phyloP scores from a whole-genome alignment of 2,888 invertebrate genomes.

The Phymatocera aterrima region DNA sequence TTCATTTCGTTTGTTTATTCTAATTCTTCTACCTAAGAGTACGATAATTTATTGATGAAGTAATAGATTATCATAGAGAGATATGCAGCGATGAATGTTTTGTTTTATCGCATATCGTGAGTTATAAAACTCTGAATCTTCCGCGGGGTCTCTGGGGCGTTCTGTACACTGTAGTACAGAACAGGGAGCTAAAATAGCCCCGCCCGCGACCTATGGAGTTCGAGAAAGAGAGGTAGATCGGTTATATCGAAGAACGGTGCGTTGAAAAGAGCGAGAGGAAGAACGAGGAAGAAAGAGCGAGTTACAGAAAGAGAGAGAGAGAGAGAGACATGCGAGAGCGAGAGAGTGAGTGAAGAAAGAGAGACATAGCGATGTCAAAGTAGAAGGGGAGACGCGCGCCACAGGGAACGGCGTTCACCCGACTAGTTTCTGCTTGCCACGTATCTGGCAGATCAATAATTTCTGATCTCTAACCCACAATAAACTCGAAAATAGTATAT shows the following conservation, averaged over 20 bases:
- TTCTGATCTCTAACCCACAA: conserved; percentile 59
- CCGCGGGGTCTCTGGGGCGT: conserved; percentile 25
- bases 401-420: conserved; percentile 66
- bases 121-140: conserved; percentile 37
- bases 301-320: conserved; percentile 45
- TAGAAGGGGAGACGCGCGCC: conserved; percentile 69
- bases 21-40: not conserved
- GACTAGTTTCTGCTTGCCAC: conserved; percentile 57
- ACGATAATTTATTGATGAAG: not conserved
- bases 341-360: conserved; percentile 45
- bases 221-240: conserved; percentile 20
- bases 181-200: conserved; percentile 32
- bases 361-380: conserved; percentile 43
- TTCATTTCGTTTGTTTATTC: not conserved
- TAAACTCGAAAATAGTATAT: conserved; percentile 27
- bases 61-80: not conserved
- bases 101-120: too few species aligned
- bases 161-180: not conserved
- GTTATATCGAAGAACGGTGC: conserved; percentile 12
- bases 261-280: conserved; percentile 31
- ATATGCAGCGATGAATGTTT: not conserved
- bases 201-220: conserved; percentile 42
- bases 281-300: conserved; percentile 37
- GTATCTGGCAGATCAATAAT: conserved; percentile 67
- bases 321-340: conserved; percentile 29